These are phyloP conservation scores for Agonopterix heracliana DNA, from an alignment of 2,888 invertebrate species.

Conservation along the genomic window DNA sequence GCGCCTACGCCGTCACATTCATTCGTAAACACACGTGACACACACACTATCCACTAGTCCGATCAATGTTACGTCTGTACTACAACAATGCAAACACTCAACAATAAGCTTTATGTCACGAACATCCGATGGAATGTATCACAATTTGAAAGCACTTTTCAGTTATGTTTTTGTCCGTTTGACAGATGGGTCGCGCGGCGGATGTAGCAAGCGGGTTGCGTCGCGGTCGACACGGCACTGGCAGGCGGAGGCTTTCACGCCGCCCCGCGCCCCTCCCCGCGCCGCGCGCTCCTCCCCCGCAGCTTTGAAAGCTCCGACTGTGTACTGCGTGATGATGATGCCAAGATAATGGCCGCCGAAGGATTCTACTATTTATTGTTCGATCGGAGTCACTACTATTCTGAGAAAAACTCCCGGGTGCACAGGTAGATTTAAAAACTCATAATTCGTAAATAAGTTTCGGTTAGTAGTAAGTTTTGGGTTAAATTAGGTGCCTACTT, in stretches of 20 bases:
- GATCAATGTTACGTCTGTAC: constrained; percentile 6
- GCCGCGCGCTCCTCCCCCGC: constrained; percentile 45
- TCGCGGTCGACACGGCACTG: constrained; percentile 64
- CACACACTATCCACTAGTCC: constrained; percentile 51
- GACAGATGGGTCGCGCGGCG: constrained; percentile 31
- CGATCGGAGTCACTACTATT: constrained; percentile 54
- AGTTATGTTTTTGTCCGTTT: constrained; percentile 56
- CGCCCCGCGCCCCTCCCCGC: constrained; percentile 33
- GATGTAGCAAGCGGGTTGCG: constrained; percentile 53
- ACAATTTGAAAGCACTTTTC: constrained; percentile 48
- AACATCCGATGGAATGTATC: constrained; percentile 22
- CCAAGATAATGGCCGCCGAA: constrained; percentile 69
- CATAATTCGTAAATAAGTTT: not conserved
- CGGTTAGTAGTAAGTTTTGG: no score
- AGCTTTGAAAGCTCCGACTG: constrained; percentile 65
- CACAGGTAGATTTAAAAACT: constrained; percentile 24
- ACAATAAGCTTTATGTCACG: constrained; percentile 7
- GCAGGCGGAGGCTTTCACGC: constrained; percentile 52
- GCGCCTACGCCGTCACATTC: constrained; percentile 72
- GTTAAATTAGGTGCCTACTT: no score
- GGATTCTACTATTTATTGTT: constrained; percentile 72
- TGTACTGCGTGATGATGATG: constrained; percentile 65
- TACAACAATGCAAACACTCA: constrained; percentile 1
- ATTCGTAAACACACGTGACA: constrained; percentile 74
- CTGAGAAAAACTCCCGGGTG: constrained; percentile 38